A percentile compares a stretch with the other conserved stretches of the same genome.
Evolutionary conservation across 2,113 vertebrate species (phyloP).

Genomic region (Craseonycteris thonglongyai): DNA sequence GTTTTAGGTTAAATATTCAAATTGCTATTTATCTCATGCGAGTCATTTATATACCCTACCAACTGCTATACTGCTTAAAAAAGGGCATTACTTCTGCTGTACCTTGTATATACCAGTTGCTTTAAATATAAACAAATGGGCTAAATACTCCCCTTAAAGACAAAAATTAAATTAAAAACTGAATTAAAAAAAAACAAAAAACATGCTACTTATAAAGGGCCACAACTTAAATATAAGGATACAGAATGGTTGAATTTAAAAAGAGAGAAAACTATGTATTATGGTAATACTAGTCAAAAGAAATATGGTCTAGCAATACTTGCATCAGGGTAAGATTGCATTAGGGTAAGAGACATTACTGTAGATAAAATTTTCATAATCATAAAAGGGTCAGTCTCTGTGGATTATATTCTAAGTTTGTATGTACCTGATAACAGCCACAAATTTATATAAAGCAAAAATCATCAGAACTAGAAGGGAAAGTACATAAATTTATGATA

Average conservation of each 20-base stretch:
- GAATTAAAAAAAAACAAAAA: background rate
- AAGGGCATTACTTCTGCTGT: no score
- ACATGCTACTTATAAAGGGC: background rate
- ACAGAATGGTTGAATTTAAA: background rate
- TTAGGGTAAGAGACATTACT: background rate
- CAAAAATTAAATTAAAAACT: background rate
- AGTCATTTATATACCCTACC: no score
- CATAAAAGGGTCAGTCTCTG: background rate
- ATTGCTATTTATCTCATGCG: no score
- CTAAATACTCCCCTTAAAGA: background rate
- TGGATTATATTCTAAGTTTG: background rate
- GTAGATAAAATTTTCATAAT: background rate
- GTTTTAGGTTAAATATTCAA: no score
- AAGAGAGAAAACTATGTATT: background rate
- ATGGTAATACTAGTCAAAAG: background rate
- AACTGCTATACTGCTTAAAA: no score
- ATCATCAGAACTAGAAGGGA: background rate
- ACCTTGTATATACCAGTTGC: no score
- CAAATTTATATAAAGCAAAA: background rate
- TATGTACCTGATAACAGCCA: background rate
- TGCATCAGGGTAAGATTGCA: background rate
- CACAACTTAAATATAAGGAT: background rate
- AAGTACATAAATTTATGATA: background rate
- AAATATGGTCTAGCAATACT: background rate
- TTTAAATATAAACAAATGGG: background rate